Evolutionary conservation across 2,113 vertebrate species (phyloP).

Genomic region (Collichthys lucidus): DNA sequence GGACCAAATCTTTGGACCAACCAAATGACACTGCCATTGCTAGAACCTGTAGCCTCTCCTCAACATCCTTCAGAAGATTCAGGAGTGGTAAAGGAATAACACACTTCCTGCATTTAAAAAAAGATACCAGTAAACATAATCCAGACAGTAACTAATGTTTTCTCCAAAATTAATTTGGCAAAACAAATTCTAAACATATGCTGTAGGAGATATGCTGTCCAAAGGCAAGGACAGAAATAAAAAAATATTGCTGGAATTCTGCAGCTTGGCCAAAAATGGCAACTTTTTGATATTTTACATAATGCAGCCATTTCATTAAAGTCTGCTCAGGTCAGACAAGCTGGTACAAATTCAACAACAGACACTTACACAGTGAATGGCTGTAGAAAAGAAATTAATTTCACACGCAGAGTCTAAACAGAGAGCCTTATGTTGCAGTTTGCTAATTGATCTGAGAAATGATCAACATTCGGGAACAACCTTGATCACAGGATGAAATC

Average conservation of each 20-base stretch:
- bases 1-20: neutral
- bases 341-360: neutral
- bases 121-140: neutral
- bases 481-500: slow-evolving; percentile 42
- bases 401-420: slow-evolving; percentile 1
- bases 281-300: neutral
- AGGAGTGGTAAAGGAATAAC: neutral
- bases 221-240: neutral
- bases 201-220: neutral
- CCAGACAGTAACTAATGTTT: neutral
- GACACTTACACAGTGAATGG: neutral
- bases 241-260: neutral
- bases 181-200: neutral
- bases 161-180: neutral
- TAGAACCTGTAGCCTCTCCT: neutral
- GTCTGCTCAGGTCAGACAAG: neutral
- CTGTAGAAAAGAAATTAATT: slow-evolving; percentile 15
- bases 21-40: neutral
- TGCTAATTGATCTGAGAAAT: slow-evolving; percentile 34
- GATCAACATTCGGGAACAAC: slow-evolving; percentile 33
- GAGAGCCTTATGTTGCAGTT: slow-evolving; percentile 2
- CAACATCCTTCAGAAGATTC: neutral
- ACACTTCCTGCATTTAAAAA: neutral
- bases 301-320: neutral
- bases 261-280: neutral